Evolutionary conservation across 2,113 vertebrate species (phyloP), one percentile per base, ranked within the genome.

Genomic region (Hyperopisus bebe): DNA sequence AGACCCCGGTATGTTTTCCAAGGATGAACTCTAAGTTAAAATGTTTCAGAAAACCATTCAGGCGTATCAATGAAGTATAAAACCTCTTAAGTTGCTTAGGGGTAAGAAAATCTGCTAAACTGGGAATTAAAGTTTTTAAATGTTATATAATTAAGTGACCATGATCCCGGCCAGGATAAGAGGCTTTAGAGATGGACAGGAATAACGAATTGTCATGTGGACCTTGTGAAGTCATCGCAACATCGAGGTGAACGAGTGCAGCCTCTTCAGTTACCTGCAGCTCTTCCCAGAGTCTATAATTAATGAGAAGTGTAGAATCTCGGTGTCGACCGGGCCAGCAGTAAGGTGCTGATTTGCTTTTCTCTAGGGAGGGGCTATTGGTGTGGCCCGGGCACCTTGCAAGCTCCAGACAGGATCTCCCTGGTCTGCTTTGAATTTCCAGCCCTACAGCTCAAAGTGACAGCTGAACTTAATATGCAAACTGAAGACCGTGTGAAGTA

Each of bases 201-300:
- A 42, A 19, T 80, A 39, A 42, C 17, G 0, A 42, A 35, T 42
- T 47, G 44, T 46, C 19, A 84, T 4, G 39, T n/a, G 42, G 7
- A 3, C 77, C 39, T 82, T 47, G 42, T 84, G 39, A 24, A 24
- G 39, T 83, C 39, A 47, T 83, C 19, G 17, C 21, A 1, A 2
- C 19, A 5, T 55, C 39, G 55, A 5, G 31, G 13, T 46, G 58
- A 82, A 31, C 44, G 51, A 35, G 39, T 17, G 4, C 35, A 21
- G 27, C n/a, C 19, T 50, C 83, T 90, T 31, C 3, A 62, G 42
- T 90, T 86, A 86, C 89, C 83, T 48, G n/a, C 87, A 46, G 42
- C 62, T 8, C 51, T 88, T 70, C 87, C 58, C 58, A 62, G 21
- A 35, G 48, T 89, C 89, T 84, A 90, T 92, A 89, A 90, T 92